Base-by-base conservation (phyloP, 53 echinoderm and acorn worm species). In the Luidia sarsii region DNA sequence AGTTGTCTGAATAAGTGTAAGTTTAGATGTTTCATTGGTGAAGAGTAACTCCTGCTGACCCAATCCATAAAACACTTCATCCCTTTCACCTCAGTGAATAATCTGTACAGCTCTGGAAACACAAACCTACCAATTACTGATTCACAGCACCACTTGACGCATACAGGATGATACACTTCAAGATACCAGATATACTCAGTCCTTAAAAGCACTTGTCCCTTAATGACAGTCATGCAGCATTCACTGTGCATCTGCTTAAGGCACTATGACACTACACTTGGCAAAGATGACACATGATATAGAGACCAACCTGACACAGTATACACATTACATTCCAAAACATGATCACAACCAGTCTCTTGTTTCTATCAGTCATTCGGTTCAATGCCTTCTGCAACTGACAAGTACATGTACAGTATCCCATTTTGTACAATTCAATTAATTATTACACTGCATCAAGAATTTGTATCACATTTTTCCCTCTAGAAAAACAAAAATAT, bases 291-390 rank as follows among this genome's bases (percentile, higher is more conserved):
- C 62, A 77, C 43, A 34, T 46, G 61, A 77, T 77, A 77, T 77
- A 77, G 60, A 60, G 60, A 60, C 61, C 23, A 61, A 38, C 77
- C 43, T 1, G 67, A 25, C 67, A 67, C 67, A 45, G n/a, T 38
- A 24, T n/a, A 29, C 74, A 77, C 20, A 48, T 45, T 59, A 77
- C 77, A 77, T 77, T 77, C 77, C 77, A 77, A 35, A 77, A 77
- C 77, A 77, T 77, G 61, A 77, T 77, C 61, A 77, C 61, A 77
- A 59, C 77, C 27, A 67, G 77, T 59, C 61, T 77, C 77, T 48
- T 33, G 61, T 77, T 77, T 77, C 77, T 57, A 74, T 77, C 61
- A 48, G 31, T 39, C 31, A 22, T 46, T 74, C 57, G 19, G 32
- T 32, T 77, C 61, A 24, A 37, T 7, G 62, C 77, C 77, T 77